Conservation (phyloP, 92 coral and sea anemone genomes). For the Epizoanthus ramosus region DNA sequence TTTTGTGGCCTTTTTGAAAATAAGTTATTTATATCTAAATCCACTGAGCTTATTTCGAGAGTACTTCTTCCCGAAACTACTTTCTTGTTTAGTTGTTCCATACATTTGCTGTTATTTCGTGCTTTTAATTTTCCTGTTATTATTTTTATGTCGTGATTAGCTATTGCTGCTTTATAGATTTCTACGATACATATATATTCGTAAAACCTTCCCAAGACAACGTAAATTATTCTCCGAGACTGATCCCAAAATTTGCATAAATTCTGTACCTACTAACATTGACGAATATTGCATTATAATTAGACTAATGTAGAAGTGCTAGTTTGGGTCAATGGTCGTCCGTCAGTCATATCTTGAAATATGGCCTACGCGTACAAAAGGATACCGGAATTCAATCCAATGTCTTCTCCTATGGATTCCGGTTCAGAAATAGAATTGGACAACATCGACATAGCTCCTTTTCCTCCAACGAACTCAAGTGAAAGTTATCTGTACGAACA, state of each 20-base stretch:
- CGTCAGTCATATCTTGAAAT: neutral
- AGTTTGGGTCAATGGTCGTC: neutral
- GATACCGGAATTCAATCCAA: neutral
- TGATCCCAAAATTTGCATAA: constrained; percentile 7
- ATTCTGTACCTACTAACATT: neutral
- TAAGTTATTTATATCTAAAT: too few relatives aligned
- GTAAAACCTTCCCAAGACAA: too few relatives aligned
- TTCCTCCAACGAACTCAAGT: neutral
- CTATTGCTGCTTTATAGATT: too few relatives aligned
- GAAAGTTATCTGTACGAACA: constrained; percentile 19
- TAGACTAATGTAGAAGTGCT: neutral
- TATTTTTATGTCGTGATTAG: too few relatives aligned
- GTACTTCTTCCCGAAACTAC: too few relatives aligned
- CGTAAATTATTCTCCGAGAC: too few relatives aligned
- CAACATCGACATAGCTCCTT: neutral
- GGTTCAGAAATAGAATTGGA: constrained; percentile 11
- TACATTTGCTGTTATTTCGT: too few relatives aligned
- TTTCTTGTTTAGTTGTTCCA: too few relatives aligned
- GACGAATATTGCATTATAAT: constrained; percentile 9
- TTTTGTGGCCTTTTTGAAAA: too few relatives aligned
- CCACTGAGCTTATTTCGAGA: too few relatives aligned
- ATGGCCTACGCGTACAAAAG: constrained; percentile 26
- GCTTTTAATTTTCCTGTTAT: too few relatives aligned
- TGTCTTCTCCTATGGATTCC: neutral
- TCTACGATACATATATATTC: too few relatives aligned